Evolutionary conservation across 1,140 invertebrate genomes (phyloP).

Genomic region (Leptoteleia sp.): DNA sequence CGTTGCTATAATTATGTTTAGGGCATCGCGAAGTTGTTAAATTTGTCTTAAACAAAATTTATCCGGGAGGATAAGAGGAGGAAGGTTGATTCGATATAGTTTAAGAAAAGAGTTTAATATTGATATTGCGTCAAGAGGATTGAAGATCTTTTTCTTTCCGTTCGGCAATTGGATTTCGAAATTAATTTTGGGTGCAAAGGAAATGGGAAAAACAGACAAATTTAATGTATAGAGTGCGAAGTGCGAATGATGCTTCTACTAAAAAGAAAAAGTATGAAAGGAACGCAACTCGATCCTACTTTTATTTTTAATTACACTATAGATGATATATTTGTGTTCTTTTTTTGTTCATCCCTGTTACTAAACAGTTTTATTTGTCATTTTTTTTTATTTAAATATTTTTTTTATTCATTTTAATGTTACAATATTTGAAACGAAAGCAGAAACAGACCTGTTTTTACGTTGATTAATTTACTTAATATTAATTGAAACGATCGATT

Average conservation of each 20-base stretch:
- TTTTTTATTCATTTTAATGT: slow-evolving; percentile 30
- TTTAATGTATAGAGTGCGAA: slow-evolving; percentile 23
- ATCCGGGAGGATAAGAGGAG: background rate
- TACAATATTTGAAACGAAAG: slow-evolving; percentile 42
- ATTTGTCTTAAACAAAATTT: background rate
- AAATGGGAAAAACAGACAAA: slow-evolving; percentile 2
- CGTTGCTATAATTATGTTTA: slow-evolving; percentile 20
- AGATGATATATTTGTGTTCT: slow-evolving; percentile 30
- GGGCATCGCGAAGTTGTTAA: slow-evolving; percentile 10
- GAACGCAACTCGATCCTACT: slow-evolving; percentile 47
- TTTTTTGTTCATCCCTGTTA: slow-evolving; percentile 27
- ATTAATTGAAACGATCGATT: too few relatives aligned
- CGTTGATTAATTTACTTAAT: slow-evolving; percentile 78
- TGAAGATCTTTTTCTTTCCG: background rate
- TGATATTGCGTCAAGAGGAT: too few relatives aligned
- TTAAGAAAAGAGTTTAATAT: background rate
- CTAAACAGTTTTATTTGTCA: slow-evolving; percentile 18
- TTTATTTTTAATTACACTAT: slow-evolving; percentile 35
- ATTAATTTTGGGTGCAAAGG: slow-evolving; percentile 1
- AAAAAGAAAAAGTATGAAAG: slow-evolving; percentile 40
- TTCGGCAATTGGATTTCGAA: slow-evolving; percentile 3
- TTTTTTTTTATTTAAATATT: slow-evolving; percentile 16
- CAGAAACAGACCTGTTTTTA: slow-evolving; percentile 68
- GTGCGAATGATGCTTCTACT: slow-evolving; percentile 44
- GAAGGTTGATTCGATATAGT: background rate